These are phyloP conservation scores for Xenentodon cancila DNA, from an alignment of 2,797 vertebrate species.

Conservation along the genomic window DNA sequence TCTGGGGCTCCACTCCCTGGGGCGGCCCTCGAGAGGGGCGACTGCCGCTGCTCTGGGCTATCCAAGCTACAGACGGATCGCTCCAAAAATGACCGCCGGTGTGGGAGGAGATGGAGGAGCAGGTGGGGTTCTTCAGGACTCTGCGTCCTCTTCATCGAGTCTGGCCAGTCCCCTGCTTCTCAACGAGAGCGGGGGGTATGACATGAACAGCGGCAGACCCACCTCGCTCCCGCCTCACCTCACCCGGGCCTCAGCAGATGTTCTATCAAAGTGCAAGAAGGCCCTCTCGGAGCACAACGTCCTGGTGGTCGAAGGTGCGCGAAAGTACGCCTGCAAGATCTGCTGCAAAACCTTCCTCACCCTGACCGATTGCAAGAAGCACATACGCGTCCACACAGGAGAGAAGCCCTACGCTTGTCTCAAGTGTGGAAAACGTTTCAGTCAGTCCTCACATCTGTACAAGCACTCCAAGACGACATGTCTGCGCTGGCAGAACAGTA, in stretches of 20 bases:
- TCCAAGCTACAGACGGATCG: slow-evolving; percentile 92
- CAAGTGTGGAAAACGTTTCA: slow-evolving; percentile 97
- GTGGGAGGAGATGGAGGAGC: slow-evolving; percentile 79
- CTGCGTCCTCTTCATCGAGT: slow-evolving; percentile 81
- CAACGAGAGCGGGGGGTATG: slow-evolving; percentile 81
- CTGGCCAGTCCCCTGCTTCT: slow-evolving; percentile 80
- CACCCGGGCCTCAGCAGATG: slow-evolving; percentile 94
- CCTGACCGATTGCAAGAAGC: slow-evolving; percentile 98
- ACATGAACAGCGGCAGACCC: slow-evolving; percentile 63
- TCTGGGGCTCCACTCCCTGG: slow-evolving; percentile 90
- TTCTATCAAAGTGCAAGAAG: slow-evolving; percentile 98
- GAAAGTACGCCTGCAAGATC: slow-evolving; percentile 98
- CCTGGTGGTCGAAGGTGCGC: slow-evolving; percentile 95
- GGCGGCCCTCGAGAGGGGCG: slow-evolving; percentile 84
- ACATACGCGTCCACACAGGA: slow-evolving; percentile 97
- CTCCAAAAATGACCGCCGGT: slow-evolving; percentile 86
- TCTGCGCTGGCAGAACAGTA: slow-evolving; percentile 96
- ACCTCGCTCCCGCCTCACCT: slow-evolving; percentile 87
- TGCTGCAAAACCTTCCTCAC: slow-evolving; percentile 99
- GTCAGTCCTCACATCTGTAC: slow-evolving; percentile 97
- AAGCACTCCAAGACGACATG: slow-evolving; percentile 99
- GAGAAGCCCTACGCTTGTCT: slow-evolving; percentile 98
- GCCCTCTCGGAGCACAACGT: slow-evolving; percentile 98
- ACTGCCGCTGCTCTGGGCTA: slow-evolving; percentile 76
- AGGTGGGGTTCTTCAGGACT: slow-evolving; percentile 85